Evolutionary conservation across 2,113 vertebrate species (phyloP), one percentile per base, ranked within the genome.

Genomic region (Chloropsis cyanopogon): DNA sequence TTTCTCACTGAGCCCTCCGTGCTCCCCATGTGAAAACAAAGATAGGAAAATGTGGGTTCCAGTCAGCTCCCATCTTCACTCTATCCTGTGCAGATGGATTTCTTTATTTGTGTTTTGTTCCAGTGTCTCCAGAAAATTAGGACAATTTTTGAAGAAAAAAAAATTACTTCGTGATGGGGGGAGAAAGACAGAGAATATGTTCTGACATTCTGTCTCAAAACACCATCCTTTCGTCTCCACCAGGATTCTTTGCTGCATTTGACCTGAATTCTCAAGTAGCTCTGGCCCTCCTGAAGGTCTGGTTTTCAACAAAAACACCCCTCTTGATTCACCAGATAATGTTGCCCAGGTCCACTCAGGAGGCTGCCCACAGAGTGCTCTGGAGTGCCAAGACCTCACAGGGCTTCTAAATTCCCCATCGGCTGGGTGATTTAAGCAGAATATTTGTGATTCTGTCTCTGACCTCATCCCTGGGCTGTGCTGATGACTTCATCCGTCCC

Each of bases 191-290:
- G 12, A 73, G 47, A 72, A 88, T 54, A 57, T 70, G 29, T 92
- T 92, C 86, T 81, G 59, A 78, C 35, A 64, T 59, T 75, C 42
- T 87, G 47, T 91, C 39, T 83, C 35, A 54, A 77, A 92, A 66
- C 1, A 12, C 76, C 39, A 57, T 93, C 60, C 21, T 83, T 86
- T 90, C 0, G 9, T 87, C 73, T 94, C 44, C 61, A 75, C 29
- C 39, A 87, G 79, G n/a, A 42, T n/a, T 86, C 33, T 47, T 88
- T 82, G 16, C 42, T 92, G 52, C 33, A 44, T 91, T 95, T 95
- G 90, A 91, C 84, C 78, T 79, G 93, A 94, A 90, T 93, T 95
- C 69, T 71, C 56, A 90, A 82, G 52, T 31, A 92, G 61, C 44
- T 89, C 53, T 46, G 77, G 44, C 37, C 44, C 44, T 95, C 41